Evolutionary conservation across 1,140 invertebrate species (phyloP).

Genomic region (Drosophila ohnishii): DNA sequence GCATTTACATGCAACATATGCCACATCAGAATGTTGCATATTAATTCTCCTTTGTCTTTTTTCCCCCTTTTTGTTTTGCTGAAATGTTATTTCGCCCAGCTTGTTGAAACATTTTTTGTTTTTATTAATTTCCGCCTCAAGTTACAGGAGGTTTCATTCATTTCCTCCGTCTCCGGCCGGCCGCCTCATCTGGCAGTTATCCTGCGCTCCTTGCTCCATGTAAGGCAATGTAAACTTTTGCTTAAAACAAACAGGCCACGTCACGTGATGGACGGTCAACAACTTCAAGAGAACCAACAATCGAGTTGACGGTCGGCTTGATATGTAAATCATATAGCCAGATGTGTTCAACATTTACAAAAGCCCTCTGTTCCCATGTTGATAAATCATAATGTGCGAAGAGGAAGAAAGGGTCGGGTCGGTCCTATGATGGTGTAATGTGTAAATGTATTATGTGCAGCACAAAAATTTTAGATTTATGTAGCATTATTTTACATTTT

Average conservation of each 20-base stretch:
- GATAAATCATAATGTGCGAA: conserved; percentile 44
- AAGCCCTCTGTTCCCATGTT: conserved; percentile 28
- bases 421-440: conserved; percentile 6
- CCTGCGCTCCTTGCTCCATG: conserved; percentile 5
- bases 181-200: conserved; percentile 17
- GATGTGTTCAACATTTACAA: conserved; percentile 42
- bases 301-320: conserved; percentile 51
- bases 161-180: conserved; percentile 5
- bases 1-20: conserved; percentile 70
- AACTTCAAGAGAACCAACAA: conserved; percentile 54
- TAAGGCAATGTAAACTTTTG: conserved; percentile 57
- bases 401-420: background rate
- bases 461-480: conserved; percentile 39
- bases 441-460: conserved; percentile 21
- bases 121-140: conserved; percentile 70
- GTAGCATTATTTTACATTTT: conserved; percentile 11
- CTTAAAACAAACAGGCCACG: conserved; percentile 68
- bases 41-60: conserved; percentile 51
- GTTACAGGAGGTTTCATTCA: conserved; percentile 39
- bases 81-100: conserved; percentile 34
- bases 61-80: background rate
- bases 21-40: conserved; percentile 68
- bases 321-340: conserved; percentile 68
- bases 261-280: conserved; percentile 72
- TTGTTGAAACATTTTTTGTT: conserved; percentile 49